Conservation (phyloP, 2,113 vertebrate genomes). For the Myrmecophaga tridactyla region DNA sequence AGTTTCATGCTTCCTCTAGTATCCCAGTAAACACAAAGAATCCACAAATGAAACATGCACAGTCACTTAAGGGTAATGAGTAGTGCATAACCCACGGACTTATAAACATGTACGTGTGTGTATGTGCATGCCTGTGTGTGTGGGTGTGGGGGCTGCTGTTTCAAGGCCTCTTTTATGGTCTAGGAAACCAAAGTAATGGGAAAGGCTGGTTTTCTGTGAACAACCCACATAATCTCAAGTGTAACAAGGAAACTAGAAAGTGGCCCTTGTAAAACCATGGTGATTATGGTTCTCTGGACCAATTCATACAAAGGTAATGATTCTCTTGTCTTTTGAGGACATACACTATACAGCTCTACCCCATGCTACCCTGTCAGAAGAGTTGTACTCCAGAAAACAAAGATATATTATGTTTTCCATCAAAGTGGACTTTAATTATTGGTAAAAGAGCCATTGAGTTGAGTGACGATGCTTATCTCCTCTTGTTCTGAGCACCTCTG, state of each 20-base stretch:
- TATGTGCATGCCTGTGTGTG: fast-evolving
- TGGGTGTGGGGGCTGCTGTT: neutral
- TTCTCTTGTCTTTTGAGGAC: neutral
- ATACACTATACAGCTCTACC: neutral
- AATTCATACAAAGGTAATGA: neutral
- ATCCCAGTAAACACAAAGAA: neutral
- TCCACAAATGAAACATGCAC: neutral
- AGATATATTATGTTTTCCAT: neutral
- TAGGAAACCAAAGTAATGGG: neutral
- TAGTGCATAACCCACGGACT: neutral
- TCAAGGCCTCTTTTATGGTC: neutral
- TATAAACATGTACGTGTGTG: neutral
- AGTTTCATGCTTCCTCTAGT: neutral
- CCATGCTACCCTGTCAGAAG: neutral
- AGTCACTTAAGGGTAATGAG: neutral
- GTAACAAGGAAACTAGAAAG: neutral
- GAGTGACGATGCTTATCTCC: neutral
- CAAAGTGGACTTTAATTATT: neutral
- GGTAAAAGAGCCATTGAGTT: neutral
- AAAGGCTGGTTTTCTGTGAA: neutral
- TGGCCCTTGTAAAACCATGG: neutral
- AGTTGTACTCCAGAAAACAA: neutral
- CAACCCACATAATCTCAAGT: neutral
- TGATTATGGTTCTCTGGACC: neutral
- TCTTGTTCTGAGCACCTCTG: neutral